phyloP scores from a whole-genome alignment of 2,113 vertebrate species.

The Oryzias melastigma region DNA sequence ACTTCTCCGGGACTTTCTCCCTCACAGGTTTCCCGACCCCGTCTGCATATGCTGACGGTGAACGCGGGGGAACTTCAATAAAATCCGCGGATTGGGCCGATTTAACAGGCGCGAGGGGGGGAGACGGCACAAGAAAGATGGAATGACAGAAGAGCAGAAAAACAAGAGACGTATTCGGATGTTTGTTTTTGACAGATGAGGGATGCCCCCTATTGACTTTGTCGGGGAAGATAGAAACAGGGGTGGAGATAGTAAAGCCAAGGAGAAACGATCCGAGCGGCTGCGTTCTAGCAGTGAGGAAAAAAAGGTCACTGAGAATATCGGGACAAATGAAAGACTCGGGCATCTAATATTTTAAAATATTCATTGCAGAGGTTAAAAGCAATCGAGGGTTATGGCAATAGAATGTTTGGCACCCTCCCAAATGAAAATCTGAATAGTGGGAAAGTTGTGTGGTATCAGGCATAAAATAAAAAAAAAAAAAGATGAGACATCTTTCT shows the following conservation, averaged over 20 bases:
- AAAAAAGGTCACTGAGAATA: slow-evolving; percentile 79
- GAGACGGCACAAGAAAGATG: slow-evolving; percentile 79
- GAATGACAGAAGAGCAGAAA: slow-evolving; percentile 78
- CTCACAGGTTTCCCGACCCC: slow-evolving; percentile 27
- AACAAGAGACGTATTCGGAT: slow-evolving; percentile 92
- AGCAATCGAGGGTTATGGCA: slow-evolving; percentile 82
- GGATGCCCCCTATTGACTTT: slow-evolving; percentile 99
- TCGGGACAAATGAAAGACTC: slow-evolving; percentile 84
- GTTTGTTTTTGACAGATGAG: slow-evolving; percentile 99
- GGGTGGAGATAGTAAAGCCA: slow-evolving; percentile 70
- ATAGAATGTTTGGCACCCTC: slow-evolving; percentile 82
- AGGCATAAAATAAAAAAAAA: slow-evolving; percentile 57
- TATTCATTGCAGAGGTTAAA: slow-evolving; percentile 90
- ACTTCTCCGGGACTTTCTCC: slow-evolving; percentile 57
- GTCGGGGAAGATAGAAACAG: slow-evolving; percentile 87
- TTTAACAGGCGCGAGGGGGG: slow-evolving; percentile 80
- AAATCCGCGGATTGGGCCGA: slow-evolving; percentile 26
- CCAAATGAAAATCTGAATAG: slow-evolving; percentile 89
- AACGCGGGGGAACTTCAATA: slow-evolving; percentile 29
- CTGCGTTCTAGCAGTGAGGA: slow-evolving; percentile 80
- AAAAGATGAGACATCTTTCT: slow-evolving; percentile 43
- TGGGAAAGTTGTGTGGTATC: slow-evolving; percentile 77
- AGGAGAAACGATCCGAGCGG: slow-evolving; percentile 76
- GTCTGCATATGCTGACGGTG: slow-evolving; percentile 31
- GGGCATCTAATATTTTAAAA: slow-evolving; percentile 88